These are phyloP conservation scores for Alviniconcha strummeri DNA, from an alignment of 2,888 invertebrate species.

Conservation along the genomic window DNA sequence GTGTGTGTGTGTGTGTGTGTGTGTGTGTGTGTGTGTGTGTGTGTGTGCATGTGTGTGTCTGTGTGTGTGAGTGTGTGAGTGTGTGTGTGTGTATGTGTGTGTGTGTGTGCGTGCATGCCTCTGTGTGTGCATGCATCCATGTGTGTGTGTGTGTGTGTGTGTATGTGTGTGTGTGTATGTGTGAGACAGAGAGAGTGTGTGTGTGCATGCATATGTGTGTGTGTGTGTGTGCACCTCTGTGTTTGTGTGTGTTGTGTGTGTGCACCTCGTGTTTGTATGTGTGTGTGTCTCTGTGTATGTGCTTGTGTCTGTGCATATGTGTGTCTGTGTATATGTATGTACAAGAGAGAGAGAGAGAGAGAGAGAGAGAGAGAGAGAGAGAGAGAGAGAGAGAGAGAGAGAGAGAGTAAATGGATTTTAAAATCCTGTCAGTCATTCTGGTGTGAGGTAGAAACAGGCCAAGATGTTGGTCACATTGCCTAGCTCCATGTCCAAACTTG, in stretches of 20 bases:
- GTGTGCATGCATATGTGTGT: too few species aligned
- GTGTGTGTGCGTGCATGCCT: background rate
- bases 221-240: too few species aligned
- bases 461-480: too few species aligned
- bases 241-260: background rate
- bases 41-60: background rate
- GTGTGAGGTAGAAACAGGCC: too few species aligned
- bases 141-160: background rate
- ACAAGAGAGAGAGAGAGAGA: background rate
- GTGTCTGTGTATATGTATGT: background rate
- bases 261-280: background rate
- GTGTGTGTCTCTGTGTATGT: background rate
- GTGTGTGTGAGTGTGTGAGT: background rate
- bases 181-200: too few species aligned
- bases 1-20: background rate
- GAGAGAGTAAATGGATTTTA: too few species aligned
- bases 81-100: background rate
- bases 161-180: background rate
- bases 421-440: too few species aligned
- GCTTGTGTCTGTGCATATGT: background rate
- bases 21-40: background rate
- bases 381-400: too few species aligned
- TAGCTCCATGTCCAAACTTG: too few species aligned
- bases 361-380: too few species aligned
- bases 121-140: background rate